Evolutionary conservation across 2,797 vertebrate species (phyloP), one percentile per base, ranked within the genome.

Genomic region (Carapus acus): DNA sequence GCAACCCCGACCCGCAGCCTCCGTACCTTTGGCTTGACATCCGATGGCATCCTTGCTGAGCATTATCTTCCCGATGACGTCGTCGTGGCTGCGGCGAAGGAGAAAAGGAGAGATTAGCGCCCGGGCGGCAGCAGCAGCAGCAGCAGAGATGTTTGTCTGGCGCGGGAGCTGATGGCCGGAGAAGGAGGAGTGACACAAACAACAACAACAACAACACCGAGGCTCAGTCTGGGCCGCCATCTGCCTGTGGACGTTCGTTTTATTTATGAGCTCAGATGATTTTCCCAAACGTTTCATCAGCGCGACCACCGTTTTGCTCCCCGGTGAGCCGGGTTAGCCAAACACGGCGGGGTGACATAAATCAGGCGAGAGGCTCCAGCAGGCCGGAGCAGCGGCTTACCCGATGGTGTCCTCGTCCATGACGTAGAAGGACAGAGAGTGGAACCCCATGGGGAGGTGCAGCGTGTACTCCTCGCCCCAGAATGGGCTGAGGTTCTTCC

Each of bases 391-490:
- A 49, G 58, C 6, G 8, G 18, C 70, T 76, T 84, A 93, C 93
- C 93, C 90, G 2, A 93, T 90, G 1, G 90, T 91, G 74, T 96
- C 93, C 71, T 97, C 90, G 6, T 96, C 93, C 87, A 97, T 91
- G 74, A 97, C 87, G 0, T 91, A 94, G 69, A 96, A 78, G 6
- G 90, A 79, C 34, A 97, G 86, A 0, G 83, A 88, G 59, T 84
- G 90, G 82, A 96, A 96, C 7, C 91, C 90, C 43, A 73, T 83
- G 0, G 92, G 91, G 53, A 97, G 87, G 61, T 92, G 88, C 49
- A 97, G 78, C 0, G 89, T 94, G 83, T 90, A 93, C 64, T 96
- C 94, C 60, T 96, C 93, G 0, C 91, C 93, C 92, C 93, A 96
- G 73, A 96, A 96, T 4, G 93, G 92, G 55, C 89, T 93, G 41